Percentiles rank a stretch among this genome's conserved stretches.
phyloP scores from a whole-genome alignment of 2,888 invertebrate species.

The Drosophila peninsularis region DNA sequence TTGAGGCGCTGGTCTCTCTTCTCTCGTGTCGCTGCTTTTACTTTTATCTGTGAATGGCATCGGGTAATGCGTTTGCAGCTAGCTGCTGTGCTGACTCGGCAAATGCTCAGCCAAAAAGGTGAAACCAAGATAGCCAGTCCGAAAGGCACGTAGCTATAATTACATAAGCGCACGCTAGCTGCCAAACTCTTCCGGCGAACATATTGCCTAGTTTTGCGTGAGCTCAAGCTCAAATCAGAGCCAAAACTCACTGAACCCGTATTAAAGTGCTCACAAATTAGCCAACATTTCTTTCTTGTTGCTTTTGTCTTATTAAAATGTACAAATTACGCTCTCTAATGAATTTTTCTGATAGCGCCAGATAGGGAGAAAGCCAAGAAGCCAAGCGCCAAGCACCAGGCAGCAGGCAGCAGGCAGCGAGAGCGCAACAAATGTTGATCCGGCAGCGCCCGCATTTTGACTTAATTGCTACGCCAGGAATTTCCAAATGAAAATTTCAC shows the following conservation, averaged over 20 bases:
- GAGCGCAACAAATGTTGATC: slow-evolving; percentile 30
- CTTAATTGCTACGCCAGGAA: slow-evolving; percentile 75
- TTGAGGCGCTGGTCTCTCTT: slow-evolving; percentile 47
- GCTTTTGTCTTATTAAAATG: slow-evolving; percentile 27
- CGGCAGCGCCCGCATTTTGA: slow-evolving; percentile 44
- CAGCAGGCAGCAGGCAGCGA: neutral
- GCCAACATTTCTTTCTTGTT: slow-evolving; percentile 14
- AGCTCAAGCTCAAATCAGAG: slow-evolving; percentile 2
- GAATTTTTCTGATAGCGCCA: slow-evolving; percentile 40
- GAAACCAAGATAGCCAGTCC: slow-evolving; percentile 27
- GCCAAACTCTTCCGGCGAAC: slow-evolving; percentile 17
- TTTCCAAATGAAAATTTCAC: slow-evolving; percentile 74
- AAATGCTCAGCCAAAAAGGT: slow-evolving; percentile 54
- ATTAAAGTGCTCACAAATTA: slow-evolving; percentile 44
- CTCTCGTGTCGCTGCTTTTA: slow-evolving; percentile 72
- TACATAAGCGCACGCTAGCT: slow-evolving; percentile 25
- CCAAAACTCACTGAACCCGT: slow-evolving; percentile 5
- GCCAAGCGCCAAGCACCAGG: slow-evolving; percentile 2
- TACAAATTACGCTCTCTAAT: slow-evolving; percentile 63
- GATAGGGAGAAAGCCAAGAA: slow-evolving; percentile 19
- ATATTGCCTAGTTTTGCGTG: slow-evolving; percentile 3
- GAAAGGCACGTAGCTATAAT: slow-evolving; percentile 49
- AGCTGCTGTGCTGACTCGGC: slow-evolving; percentile 72
- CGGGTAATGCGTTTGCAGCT: slow-evolving; percentile 71
- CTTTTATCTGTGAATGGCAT: slow-evolving; percentile 76